Base-by-base conservation (phyloP, 2,888 invertebrate species). In the Metalampra italica region DNA sequence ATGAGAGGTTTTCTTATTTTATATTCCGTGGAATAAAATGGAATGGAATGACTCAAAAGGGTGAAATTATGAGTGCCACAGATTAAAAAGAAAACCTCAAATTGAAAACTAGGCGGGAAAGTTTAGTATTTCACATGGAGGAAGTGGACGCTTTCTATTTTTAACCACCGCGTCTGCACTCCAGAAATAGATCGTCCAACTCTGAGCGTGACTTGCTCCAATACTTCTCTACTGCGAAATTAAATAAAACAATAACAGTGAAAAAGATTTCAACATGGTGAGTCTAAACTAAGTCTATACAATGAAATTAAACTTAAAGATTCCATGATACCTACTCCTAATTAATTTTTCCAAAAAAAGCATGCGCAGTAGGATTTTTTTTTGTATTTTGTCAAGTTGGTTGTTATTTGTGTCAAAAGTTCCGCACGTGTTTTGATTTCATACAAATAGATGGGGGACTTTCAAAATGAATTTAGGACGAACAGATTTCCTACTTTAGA, bases 111-210 rank as follows among this genome's bases (percentile, higher is more conserved):
- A 45, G 61, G 78, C 78, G 77, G 74, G 78, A 81, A 78, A 74
- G 52, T 62, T 53, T 57, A 56, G 61, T 66, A 67, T 72, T 73
- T 68, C 62, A 55, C 57, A 59, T 57, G 68, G 71, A n/a, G n/a
- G n/a, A n/a, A n/a, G 66, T 61, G 66, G 60, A 63, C 66, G 61
- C 60, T 64, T 69, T 82, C 86, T 86, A 86, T 85, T 84, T 83
- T 71, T 79, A 75, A 71, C 55, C 71, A 55, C 55, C 68, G 74
- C 82, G 78, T 79, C 68, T 73, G 76, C 73, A 69, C 63, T 78
- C 82, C 81, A 70, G 75, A 84, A 86, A 85, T 86, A 86, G 85
- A 82, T 64, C 54, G 66, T 69, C 65, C 69, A 71, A 77, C 70
- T 74, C 75, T 76, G 50, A 53, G 51, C 14, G 48, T 30, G 42